A percentile compares a stretch with the other conserved stretches of the same genome.
These are phyloP conservation scores for Dryoscopus gambensis DNA, from an alignment of 2,113 vertebrate genomes.

Conservation along the genomic window DNA sequence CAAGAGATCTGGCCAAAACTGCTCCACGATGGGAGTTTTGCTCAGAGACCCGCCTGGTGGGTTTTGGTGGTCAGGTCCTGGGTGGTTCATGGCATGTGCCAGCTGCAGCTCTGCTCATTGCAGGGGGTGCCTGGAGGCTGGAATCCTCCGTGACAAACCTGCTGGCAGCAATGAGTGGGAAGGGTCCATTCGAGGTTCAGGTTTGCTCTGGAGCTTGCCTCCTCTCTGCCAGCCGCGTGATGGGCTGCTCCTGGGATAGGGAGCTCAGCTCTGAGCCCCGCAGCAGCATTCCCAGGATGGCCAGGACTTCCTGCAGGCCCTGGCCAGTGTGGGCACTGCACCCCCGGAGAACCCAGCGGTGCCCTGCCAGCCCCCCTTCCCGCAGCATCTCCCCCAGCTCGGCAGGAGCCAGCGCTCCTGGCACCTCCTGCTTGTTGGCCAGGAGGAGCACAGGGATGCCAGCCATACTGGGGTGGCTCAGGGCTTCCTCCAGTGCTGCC, in stretches of 20 bases:
- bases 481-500: constrained; percentile 67
- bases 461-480: constrained; percentile 70
- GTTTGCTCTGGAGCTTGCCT: not conserved
- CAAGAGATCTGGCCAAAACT: not conserved
- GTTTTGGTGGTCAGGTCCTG: not conserved
- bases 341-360: constrained; percentile 77
- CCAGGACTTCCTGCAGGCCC: constrained; percentile 78
- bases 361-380: not conserved
- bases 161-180: rapidly evolving
- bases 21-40: not conserved
- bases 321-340: constrained; percentile 78
- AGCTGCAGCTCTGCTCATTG: not conserved
- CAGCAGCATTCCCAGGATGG: constrained; percentile 72
- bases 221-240: rapidly evolving
- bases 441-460: constrained; percentile 82
- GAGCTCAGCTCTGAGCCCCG: not conserved
- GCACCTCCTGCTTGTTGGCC: constrained; percentile 88
- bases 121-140: not conserved
- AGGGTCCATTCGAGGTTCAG: not conserved
- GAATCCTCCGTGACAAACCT: not conserved
- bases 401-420: constrained; percentile 61
- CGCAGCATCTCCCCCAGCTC: constrained; percentile 73
- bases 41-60: not conserved
- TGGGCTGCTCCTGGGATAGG: not conserved
- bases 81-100: not conserved